Evolutionary conservation across 2,888 invertebrate species (phyloP), one percentile per base, ranked within the genome.

Genomic region (Megamerina dolium): DNA sequence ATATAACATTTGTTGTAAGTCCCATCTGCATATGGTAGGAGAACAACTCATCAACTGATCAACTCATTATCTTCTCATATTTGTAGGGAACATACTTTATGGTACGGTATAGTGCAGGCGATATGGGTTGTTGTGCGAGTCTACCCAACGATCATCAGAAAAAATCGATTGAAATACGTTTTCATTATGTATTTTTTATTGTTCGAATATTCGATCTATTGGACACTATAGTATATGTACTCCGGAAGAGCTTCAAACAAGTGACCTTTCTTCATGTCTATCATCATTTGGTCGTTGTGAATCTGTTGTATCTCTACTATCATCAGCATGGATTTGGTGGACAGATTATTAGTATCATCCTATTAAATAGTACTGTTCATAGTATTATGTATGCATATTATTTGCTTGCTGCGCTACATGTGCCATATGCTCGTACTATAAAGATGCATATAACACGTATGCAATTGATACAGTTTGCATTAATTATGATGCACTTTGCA

Each of bases 191-290:
- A 8, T 43, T 27, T 20, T 43, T 27, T 20, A 4, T 43, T 2
- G 6, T 43, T 5, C 37, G 38, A 27, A 9, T 43, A 16, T 18
- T 32, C 26, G 43, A 43, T 27, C 26, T 31, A 13, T n/a, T 43
- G 18, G 43, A 43, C 14, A 43, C 43, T 4, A 19, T 37, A 12
- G 37, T 43, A 13, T 43, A 37, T 16, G 43, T 43, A 19, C 26
- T 43, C 14, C 43, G 43, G n/a, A 43, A 43, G 19, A 43, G 37
- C 18, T 38, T 37, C 19, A 43, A 43, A n/a, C 43, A 43, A 13
- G 27, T 43, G 2, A 30, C 43, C 10, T 37, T 43, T 14, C 37
- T 43, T 13, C 43, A 43, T 13, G 27, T 38, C 18, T 43, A 43
- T 20, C 43, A 43, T 26, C 43, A 43, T 35, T 13, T 43, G 1